A percentile compares a stretch with the other conserved stretches of the same genome.
Conservation (phyloP, 2,888 invertebrate genomes). For the Chrysodeixis includens region DNA sequence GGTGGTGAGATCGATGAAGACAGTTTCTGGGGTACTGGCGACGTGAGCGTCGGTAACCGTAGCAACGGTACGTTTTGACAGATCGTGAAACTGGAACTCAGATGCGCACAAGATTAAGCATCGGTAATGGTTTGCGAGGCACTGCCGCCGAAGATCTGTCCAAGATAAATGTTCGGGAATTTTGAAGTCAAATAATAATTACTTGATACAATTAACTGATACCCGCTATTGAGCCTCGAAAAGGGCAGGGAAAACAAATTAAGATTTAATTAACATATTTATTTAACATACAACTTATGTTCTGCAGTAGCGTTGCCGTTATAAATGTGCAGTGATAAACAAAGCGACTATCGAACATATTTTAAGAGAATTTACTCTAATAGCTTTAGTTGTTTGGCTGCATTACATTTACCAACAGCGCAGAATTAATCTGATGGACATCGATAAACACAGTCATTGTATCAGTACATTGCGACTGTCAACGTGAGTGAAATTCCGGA, state of each 20-base stretch:
- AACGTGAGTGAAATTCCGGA: slow-evolving; percentile 86
- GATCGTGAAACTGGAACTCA: slow-evolving; percentile 55
- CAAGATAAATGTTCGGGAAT: slow-evolving; percentile 39
- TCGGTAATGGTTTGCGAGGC: slow-evolving; percentile 48
- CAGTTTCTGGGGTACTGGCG: slow-evolving; percentile 46
- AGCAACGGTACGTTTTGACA: slow-evolving; percentile 59
- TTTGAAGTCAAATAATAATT: slow-evolving; percentile 37
- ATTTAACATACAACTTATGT: slow-evolving; percentile 5
- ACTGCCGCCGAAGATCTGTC: slow-evolving; percentile 35
- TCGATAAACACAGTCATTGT: slow-evolving; percentile 73
- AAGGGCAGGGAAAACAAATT: slow-evolving; percentile 16
- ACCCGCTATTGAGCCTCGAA: slow-evolving; percentile 6
- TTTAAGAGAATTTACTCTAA: slow-evolving; percentile 53
- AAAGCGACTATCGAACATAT: slow-evolving; percentile 39
- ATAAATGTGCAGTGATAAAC: slow-evolving; percentile 36
- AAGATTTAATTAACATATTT: slow-evolving; percentile 14
- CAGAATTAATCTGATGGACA: slow-evolving; percentile 58
- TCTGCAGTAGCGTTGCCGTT: slow-evolving; percentile 22
- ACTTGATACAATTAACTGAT: slow-evolving; percentile 31
- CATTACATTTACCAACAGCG: slow-evolving; percentile 49
- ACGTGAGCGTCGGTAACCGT: slow-evolving; percentile 36
- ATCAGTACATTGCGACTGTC: slow-evolving; percentile 76
- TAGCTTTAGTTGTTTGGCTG: slow-evolving; percentile 42
- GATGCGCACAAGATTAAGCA: slow-evolving; percentile 54
- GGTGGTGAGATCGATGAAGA: slow-evolving; percentile 32